phyloP scores from a whole-genome alignment of 2,797 vertebrate species.

The Iguana delicatissima region DNA sequence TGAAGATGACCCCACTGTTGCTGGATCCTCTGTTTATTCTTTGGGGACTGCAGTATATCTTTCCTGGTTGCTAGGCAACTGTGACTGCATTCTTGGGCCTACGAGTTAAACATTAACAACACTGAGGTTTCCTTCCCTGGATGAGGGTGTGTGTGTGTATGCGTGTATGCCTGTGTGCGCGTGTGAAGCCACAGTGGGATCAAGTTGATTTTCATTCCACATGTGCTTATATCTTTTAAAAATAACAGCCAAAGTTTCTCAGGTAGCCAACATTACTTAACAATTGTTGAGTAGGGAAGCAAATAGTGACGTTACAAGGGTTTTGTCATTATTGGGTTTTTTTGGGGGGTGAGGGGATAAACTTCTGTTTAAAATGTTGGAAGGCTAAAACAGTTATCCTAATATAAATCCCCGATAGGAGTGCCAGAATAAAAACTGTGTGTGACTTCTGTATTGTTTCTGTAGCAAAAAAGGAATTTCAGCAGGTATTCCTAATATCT shows the following conservation, averaged over 20 bases:
- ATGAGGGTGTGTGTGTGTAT: neutral
- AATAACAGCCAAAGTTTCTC: slow-evolving; percentile 51
- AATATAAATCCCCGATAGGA: slow-evolving; percentile 30
- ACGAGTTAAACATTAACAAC: slow-evolving; percentile 66
- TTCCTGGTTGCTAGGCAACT: slow-evolving; percentile 71
- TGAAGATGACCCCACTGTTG: slow-evolving; percentile 55
- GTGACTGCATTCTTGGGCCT: slow-evolving; percentile 44
- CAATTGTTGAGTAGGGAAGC: slow-evolving; percentile 46
- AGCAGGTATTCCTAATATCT: too few relatives aligned
- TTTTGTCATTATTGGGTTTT: too few relatives aligned
- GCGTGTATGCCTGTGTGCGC: too few relatives aligned
- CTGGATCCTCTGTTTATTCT: slow-evolving; percentile 34
- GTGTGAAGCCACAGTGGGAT: slow-evolving; percentile 42
- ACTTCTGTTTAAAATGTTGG: neutral
- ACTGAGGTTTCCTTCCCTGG: slow-evolving; percentile 57
- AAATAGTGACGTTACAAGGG: neutral
- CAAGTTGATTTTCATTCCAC: slow-evolving; percentile 58
- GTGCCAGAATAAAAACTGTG: too few relatives aligned
- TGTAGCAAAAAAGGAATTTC: too few relatives aligned
- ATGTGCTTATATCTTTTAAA: neutral
- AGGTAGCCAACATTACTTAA: slow-evolving; percentile 43
- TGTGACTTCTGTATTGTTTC: too few relatives aligned
- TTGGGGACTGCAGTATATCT: slow-evolving; percentile 52
- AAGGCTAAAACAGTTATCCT: neutral
- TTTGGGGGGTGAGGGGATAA: neutral